Percentiles rank a stretch among this genome's conserved stretches.
phyloP scores from a whole-genome alignment of 1,140 invertebrate genomes.

The Ceratosolen fusciceps region DNA sequence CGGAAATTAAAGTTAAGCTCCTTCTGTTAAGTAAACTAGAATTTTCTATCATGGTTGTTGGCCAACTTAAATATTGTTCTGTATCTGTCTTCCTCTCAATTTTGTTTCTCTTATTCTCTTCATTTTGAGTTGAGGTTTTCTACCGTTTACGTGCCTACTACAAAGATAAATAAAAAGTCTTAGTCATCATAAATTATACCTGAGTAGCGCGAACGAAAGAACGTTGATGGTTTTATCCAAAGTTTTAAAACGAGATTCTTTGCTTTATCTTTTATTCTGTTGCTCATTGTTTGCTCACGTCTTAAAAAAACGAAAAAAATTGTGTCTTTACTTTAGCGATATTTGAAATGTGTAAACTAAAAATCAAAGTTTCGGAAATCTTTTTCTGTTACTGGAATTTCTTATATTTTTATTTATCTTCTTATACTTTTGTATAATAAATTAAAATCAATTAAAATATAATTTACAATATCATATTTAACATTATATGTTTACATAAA shows the following conservation, averaged over 20 bases:
- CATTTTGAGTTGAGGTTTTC: not conserved
- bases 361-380: slow-evolving; percentile 27
- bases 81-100: slow-evolving; percentile 43
- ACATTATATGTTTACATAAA: too few relatives aligned
- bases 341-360: slow-evolving; percentile 32
- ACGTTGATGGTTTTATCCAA: not conserved
- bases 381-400: not conserved
- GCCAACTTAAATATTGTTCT: slow-evolving; percentile 23
- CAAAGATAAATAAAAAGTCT: slow-evolving; percentile 16
- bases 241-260: not conserved
- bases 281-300: slow-evolving; percentile 26
- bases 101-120: slow-evolving; percentile 21
- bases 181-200: slow-evolving; percentile 16
- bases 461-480: too few relatives aligned
- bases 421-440: too few relatives aligned
- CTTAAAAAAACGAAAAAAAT: slow-evolving; percentile 16
- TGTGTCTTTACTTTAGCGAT: not conserved
- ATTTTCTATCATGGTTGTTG: slow-evolving; percentile 30
- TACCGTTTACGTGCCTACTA: not conserved
- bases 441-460: too few relatives aligned
- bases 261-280: not conserved
- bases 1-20: slow-evolving; percentile 58
- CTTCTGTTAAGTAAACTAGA: slow-evolving; percentile 54
- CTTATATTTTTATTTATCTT: too few relatives aligned
- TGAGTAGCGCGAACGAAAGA: not conserved